Conservation (phyloP, 2,888 invertebrate genomes). For the Cetonia aurata region DNA sequence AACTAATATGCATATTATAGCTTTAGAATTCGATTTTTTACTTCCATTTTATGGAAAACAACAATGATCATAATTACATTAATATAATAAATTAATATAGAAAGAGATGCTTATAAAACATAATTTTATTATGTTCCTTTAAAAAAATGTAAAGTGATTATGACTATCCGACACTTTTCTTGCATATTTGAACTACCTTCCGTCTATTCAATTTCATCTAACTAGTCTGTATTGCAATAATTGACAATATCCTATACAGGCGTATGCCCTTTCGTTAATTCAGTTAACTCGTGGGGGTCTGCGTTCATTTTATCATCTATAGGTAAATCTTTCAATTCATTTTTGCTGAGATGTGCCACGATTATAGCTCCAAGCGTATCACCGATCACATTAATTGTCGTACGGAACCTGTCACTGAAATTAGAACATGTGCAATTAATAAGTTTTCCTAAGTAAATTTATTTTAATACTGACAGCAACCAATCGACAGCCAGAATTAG, state of each 20-base stretch:
- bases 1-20: not conserved
- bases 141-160: too few species aligned
- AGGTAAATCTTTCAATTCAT: slow-evolving; percentile 71
- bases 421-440: not conserved
- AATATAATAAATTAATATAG: slow-evolving; percentile 17
- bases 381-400: slow-evolving; percentile 94
- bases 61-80: not conserved
- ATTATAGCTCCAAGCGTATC: slow-evolving; percentile 95
- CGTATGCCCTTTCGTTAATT: slow-evolving; percentile 63
- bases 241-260: slow-evolving; percentile 23
- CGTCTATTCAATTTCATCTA: slow-evolving; percentile 6
- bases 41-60: slow-evolving; percentile 27
- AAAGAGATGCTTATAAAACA: not conserved
- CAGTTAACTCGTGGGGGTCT: slow-evolving; percentile 76
- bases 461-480: slow-evolving; percentile 80
- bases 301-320: slow-evolving; percentile 65
- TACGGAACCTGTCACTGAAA: slow-evolving; percentile 85
- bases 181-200: not conserved
- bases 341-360: slow-evolving; percentile 85
- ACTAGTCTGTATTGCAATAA: not conserved
- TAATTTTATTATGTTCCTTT: too few species aligned
- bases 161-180: too few species aligned
- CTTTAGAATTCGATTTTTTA: slow-evolving; percentile 13
- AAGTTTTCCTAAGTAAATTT: not conserved
- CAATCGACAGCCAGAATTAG: slow-evolving; percentile 93